Evolutionary conservation across 2,113 vertebrate species (phyloP), one percentile per base, ranked within the genome.

Genomic region (Heterotis niloticus): DNA sequence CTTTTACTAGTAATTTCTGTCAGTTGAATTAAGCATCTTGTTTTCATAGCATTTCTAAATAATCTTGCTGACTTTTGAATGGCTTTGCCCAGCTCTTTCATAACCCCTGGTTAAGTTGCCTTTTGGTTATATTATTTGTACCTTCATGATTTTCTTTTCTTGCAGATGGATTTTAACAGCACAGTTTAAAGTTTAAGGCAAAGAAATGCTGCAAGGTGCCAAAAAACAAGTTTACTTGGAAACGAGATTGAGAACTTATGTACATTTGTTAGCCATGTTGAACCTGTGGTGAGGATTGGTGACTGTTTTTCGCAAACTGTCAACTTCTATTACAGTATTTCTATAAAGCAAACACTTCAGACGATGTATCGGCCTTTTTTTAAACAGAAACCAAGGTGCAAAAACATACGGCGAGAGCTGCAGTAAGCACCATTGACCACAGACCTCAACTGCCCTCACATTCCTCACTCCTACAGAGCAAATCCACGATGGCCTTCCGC

Each of bases 401-500:
- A 44, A 44, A 44, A 44, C 57, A 13, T 10, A 13, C 17, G 10
- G 17, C 1, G 0, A 10, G 10, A 13, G n/a, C 17, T 10, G 57
- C 57, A 59, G n/a, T n/a, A n/a, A n/a, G n/a, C n/a, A n/a, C n/a
- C n/a, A n/a, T n/a, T n/a, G n/a, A n/a, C 10, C 57, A 10, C 10
- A 17, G 57, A 75, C 17, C 20, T 86, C 64, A 87, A 0, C 5
- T 20, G 0, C 44, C 72, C 57, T 52, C 76, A 23, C 84, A 51
- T 5, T 84, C 64, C 62, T 84, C 17, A 0, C 59, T 78, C 77
- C 84, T 84, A 77, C 85, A 87, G 81, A 93, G 74, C 16, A 88
- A 59, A n/a, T 87, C 84, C 4, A 85, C 77, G 12, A 92, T 59
- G 5, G 56, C 54, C 5, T 90, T 83, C 9, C 92, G 87, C 81